phyloP scores from a whole-genome alignment of 2,888 invertebrate species.

The Volucella inflata region DNA sequence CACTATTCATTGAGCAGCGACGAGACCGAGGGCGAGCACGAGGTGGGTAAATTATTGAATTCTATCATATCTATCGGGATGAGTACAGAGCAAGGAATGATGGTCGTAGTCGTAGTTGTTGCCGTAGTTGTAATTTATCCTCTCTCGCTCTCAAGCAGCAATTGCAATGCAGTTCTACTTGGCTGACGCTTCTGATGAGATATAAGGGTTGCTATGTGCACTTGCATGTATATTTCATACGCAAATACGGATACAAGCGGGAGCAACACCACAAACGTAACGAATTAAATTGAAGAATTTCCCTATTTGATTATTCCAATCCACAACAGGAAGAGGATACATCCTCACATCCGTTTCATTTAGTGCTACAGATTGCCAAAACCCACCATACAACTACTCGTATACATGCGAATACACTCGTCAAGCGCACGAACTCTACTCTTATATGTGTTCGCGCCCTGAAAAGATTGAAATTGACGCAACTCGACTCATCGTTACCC shows the following conservation, averaged over 20 bases:
- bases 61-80: constrained; percentile 43
- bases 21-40: constrained; percentile 37
- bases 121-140: constrained; percentile 34
- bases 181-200: constrained; percentile 9
- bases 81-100: constrained; percentile 3
- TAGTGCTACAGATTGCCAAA: constrained; percentile 45
- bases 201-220: background rate
- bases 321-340: constrained; percentile 72
- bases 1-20: constrained; percentile 62
- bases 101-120: background rate
- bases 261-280: constrained; percentile 68
- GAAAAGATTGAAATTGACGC: constrained; percentile 68
- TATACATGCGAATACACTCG: background rate
- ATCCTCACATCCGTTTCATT: constrained; percentile 64
- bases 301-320: constrained; percentile 74
- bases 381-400: background rate
- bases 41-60: constrained; percentile 67
- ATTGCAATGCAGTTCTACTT: constrained; percentile 43
- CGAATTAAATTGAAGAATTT: constrained; percentile 75
- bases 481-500: constrained; percentile 71
- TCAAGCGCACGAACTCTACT: background rate
- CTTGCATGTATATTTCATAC: background rate
- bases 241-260: background rate
- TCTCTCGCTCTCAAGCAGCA: constrained; percentile 53
- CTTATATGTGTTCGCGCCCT: background rate